A percentile compares a stretch with the other conserved stretches of the same genome.
These are phyloP conservation scores for Clarias pachynema DNA, from an alignment of 2,797 vertebrate species.

Conservation along the genomic window DNA sequence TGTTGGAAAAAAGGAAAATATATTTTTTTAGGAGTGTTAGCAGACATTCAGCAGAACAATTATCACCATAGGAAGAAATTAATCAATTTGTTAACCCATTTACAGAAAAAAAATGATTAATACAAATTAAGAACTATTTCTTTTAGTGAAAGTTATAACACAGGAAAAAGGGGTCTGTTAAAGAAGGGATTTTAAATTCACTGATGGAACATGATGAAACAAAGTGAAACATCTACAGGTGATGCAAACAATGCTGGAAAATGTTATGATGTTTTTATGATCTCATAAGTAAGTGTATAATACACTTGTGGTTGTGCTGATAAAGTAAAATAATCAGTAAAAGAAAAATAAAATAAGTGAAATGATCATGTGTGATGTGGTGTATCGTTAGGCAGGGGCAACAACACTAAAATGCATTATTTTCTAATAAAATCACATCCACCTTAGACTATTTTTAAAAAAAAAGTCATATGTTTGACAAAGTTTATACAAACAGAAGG, in stretches of 20 bases:
- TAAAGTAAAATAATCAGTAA: neutral
- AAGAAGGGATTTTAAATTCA: neutral
- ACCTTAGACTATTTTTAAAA: neutral
- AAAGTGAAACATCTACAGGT: neutral
- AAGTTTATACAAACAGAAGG: neutral
- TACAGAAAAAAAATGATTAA: neutral
- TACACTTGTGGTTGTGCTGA: neutral
- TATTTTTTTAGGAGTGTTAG: neutral
- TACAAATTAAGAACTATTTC: neutral
- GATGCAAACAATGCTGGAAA: neutral
- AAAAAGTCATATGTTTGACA: neutral
- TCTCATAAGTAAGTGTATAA: neutral
- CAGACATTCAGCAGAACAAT: neutral
- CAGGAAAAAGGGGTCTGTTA: neutral
- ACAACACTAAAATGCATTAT: neutral
- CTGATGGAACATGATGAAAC: neutral
- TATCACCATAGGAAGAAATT: neutral
- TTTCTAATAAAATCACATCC: neutral
- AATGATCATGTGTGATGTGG: neutral
- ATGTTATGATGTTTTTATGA: neutral
- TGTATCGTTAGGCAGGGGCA: neutral
- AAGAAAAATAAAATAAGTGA: no score
- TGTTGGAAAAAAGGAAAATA: neutral
- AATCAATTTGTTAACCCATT: neutral
- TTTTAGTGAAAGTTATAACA: neutral